Conservation (phyloP, 53 echinoderm and acorn worm genomes). For the Paracentrotus lividus region DNA sequence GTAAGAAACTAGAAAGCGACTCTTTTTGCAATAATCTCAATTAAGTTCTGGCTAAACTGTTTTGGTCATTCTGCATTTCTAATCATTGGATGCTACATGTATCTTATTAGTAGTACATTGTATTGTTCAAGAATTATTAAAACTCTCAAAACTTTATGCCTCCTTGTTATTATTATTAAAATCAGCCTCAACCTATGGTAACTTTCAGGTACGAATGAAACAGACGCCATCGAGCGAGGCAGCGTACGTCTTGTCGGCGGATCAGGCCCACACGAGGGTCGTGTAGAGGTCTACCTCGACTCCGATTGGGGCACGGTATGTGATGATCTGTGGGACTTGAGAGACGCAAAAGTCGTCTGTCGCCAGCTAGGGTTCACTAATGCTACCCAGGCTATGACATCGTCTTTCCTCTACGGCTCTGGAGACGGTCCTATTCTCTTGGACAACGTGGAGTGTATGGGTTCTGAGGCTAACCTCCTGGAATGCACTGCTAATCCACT, state of each 20-base stretch:
- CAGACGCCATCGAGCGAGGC: background rate
- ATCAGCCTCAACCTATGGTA: background rate
- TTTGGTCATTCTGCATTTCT: too few relatives aligned
- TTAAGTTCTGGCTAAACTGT: too few relatives aligned
- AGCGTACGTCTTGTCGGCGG: slow-evolving; percentile 53
- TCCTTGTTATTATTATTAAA: background rate
- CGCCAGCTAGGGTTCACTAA: slow-evolving; percentile 47
- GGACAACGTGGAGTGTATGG: slow-evolving; percentile 34
- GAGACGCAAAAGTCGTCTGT: slow-evolving; percentile 27
- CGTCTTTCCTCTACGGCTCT: background rate
- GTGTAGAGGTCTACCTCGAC: slow-evolving; percentile 30
- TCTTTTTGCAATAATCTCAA: too few relatives aligned
- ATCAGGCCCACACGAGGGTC: slow-evolving; percentile 38
- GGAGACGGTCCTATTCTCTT: slow-evolving; percentile 21
- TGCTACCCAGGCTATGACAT: background rate
- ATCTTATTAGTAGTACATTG: too few relatives aligned
- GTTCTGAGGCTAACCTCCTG: slow-evolving; percentile 22
- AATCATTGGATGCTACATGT: too few relatives aligned
- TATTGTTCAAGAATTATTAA: too few relatives aligned
- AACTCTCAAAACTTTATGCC: too few relatives aligned
- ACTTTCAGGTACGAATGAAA: slow-evolving; percentile 8
- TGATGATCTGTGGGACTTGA: slow-evolving; percentile 28
- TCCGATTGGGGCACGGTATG: slow-evolving; percentile 61
- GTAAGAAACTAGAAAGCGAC: too few relatives aligned
- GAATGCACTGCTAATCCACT: slow-evolving; percentile 29